Evolutionary conservation across 2,888 invertebrate species (phyloP), one percentile per base, ranked within the genome.

Genomic region (Thera britannica): DNA sequence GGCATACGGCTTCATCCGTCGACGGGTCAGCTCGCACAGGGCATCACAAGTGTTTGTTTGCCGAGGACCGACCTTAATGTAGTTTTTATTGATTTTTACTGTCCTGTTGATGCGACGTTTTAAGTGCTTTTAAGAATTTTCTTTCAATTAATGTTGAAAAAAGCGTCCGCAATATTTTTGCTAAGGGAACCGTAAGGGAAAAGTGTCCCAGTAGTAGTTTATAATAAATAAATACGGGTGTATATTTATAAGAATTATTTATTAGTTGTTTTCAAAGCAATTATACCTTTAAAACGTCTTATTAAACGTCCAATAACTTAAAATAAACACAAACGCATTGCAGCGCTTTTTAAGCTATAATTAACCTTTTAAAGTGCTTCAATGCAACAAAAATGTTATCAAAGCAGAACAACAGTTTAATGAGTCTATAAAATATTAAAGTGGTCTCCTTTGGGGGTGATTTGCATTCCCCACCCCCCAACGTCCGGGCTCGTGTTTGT

Each of bases 1-100:
- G 66, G 73, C 83, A 81, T 79, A 79, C 80, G 78, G 79, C 80
- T 76, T 83, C 83, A 85, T 85, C 83, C 84, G 79, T 77, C 55
- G 54, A 9, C 57, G 77, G 78, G 81, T 77, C 79, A 78, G 77
- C 78, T 69, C 75, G 72, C 57, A 78, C 68, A 69, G 69, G 75
- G 82, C 84, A 84, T 84, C 76, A 75, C 83, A 84, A 86, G 58
- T 52, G 58, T 64, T 52, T 59, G 64, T 58, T 58, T 58, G 58
- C n/a, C 35, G 58, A 48, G 48, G 72, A 75, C 62, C 81, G 79
- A 78, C 78, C 75, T 72, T 74, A 79, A 72, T 74, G 72, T 77
- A 79, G 77, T 58, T 65, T 67, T 65, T 67, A 65, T 72, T 67
- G 67, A 62, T 67, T 67, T 67, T 63, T 58, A 67, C 64, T 64